Evolutionary conservation across 2,113 vertebrate genomes (phyloP).

Genomic region (Tragelaphus strepsiceros): DNA sequence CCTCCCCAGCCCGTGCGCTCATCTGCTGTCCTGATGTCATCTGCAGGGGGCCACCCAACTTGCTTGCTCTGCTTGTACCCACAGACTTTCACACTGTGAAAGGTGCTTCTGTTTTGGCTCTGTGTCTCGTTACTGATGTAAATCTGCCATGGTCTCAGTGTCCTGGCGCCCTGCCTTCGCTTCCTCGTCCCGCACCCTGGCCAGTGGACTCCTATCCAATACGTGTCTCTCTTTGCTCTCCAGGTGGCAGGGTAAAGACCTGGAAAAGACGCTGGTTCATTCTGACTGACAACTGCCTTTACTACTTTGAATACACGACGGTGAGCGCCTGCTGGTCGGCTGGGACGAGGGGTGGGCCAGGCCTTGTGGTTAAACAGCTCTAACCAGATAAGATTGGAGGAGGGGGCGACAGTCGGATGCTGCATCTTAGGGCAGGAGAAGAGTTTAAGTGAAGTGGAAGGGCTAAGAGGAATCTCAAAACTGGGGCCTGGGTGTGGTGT

Average conservation of each 20-base stretch:
- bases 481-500: rapidly evolving
- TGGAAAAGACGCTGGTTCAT: constrained; percentile 99
- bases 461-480: not conserved
- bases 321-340: constrained; percentile 79
- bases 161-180: not conserved
- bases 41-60: constrained; percentile 26
- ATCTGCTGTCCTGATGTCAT: not conserved
- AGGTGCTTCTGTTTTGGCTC: constrained; percentile 61
- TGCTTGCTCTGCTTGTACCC: constrained; percentile 73
- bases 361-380: not conserved
- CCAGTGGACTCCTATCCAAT: not conserved
- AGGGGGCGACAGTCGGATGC: not conserved
- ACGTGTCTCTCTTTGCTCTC: constrained; percentile 52
- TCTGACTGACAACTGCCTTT: constrained; percentile 98
- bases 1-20: not conserved
- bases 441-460: not conserved
- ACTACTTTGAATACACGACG: constrained; percentile 99
- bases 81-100: constrained; percentile 25
- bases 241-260: constrained; percentile 97
- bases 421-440: rapidly evolving
- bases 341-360: not conserved
- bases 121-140: constrained; percentile 53
- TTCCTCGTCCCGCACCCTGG: rapidly evolving
- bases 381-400: not conserved
- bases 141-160: constrained; percentile 31